Evolutionary conservation across 2,888 invertebrate genomes (phyloP).

Genomic region (Rhogogaster chlorosoma): DNA sequence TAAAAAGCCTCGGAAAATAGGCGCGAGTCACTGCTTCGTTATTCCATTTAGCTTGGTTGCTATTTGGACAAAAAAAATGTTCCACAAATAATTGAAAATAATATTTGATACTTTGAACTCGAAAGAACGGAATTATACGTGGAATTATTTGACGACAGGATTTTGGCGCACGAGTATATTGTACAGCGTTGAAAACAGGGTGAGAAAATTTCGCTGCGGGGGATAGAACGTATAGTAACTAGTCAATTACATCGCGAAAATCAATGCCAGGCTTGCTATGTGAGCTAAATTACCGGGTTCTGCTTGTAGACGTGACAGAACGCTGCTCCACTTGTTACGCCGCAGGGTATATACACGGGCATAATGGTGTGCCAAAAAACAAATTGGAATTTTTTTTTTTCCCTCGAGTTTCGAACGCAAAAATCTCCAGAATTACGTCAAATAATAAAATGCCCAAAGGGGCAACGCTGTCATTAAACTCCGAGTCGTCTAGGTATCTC

Average conservation of each 20-base stretch:
- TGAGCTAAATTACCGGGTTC: neutral
- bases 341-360: neutral
- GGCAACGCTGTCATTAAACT: too few relatives aligned
- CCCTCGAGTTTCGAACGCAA: neutral
- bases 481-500: too few relatives aligned
- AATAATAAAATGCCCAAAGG: too few relatives aligned
- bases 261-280: conserved; percentile 21
- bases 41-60: conserved; percentile 19
- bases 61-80: neutral
- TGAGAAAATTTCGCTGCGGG: neutral
- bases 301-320: neutral
- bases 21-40: conserved; percentile 30
- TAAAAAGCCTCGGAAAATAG: neutral
- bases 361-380: neutral
- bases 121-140: neutral
- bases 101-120: neutral
- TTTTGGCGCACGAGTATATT: neutral
- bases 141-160: neutral
- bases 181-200: conserved; percentile 18
- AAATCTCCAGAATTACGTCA: neutral
- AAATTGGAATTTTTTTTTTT: neutral
- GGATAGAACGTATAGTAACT: neutral
- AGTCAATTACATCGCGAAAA: conserved; percentile 39
- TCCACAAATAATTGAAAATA: neutral
- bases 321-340: neutral